These are phyloP conservation scores for Andrena bicolor DNA, from an alignment of 2,888 invertebrate species.

Conservation along the genomic window DNA sequence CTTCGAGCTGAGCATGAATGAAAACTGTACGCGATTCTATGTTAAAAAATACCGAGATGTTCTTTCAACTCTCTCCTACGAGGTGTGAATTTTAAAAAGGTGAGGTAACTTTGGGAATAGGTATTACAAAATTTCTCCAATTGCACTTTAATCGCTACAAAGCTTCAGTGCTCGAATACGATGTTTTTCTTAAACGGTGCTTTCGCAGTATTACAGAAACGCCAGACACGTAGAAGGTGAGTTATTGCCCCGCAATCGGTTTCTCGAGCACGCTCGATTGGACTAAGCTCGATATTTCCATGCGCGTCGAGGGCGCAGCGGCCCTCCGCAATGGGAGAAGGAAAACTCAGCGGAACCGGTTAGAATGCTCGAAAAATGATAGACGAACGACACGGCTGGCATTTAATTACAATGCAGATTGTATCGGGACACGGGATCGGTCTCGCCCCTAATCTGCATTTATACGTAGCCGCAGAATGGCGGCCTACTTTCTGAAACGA, in stretches of 20 bases:
- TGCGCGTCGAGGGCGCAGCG: slow-evolving; percentile 16
- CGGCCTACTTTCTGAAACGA: slow-evolving; percentile 42
- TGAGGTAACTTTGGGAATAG: no score
- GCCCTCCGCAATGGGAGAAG: slow-evolving; percentile 19
- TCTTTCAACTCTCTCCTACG: not conserved
- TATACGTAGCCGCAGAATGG: slow-evolving; percentile 23
- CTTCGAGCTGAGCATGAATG: not conserved
- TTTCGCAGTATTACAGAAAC: not conserved
- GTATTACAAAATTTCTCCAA: no score
- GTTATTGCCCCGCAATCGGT: not conserved
- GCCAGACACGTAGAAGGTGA: not conserved
- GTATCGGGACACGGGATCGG: slow-evolving; percentile 48
- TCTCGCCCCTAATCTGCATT: slow-evolving; percentile 51
- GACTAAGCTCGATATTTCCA: not conserved
- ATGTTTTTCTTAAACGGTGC: not conserved
- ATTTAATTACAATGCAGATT: slow-evolving; percentile 63
- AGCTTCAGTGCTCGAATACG: no score
- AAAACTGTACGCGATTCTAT: not conserved
- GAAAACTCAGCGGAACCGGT: slow-evolving; percentile 56
- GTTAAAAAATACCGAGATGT: not conserved
- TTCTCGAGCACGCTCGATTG: slow-evolving; percentile 2
- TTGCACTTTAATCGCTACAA: no score
- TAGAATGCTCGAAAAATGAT: slow-evolving; percentile 58
- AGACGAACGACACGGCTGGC: slow-evolving; percentile 46
- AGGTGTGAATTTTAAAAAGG: not conserved